These are phyloP conservation scores for Chrysogorgia sp. DNA, from an alignment of 92 coral and sea anemone genomes.

Conservation along the genomic window DNA sequence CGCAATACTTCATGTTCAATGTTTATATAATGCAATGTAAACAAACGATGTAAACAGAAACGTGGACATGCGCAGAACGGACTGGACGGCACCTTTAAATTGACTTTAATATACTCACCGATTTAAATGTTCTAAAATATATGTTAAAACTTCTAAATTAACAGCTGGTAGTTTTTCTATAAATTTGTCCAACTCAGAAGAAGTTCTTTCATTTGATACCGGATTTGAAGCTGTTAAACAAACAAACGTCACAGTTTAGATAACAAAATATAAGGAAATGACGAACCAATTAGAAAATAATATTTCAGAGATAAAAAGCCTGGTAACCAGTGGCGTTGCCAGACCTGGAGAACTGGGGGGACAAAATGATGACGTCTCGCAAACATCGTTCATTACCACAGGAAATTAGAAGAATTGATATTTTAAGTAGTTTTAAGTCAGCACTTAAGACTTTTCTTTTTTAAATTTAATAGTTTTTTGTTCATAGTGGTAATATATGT, in stretches of 20 bases:
- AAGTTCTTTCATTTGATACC: background rate
- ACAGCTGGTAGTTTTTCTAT: background rate
- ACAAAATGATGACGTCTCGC: background rate
- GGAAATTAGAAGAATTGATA: too few relatives aligned
- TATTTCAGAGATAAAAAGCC: background rate
- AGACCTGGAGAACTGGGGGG: too few relatives aligned
- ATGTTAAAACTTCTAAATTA: slow-evolving; percentile 13
- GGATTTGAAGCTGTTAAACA: background rate
- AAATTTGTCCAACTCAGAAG: background rate
- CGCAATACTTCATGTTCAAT: too few relatives aligned
- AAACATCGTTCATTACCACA: background rate
- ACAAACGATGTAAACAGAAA: too few relatives aligned
- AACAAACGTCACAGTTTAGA: background rate
- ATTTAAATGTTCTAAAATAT: slow-evolving; percentile 27
- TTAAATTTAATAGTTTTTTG: too few relatives aligned
- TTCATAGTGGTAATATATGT: too few relatives aligned
- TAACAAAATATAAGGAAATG: background rate
- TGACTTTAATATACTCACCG: background rate
- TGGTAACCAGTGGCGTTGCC: background rate
- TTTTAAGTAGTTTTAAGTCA: too few relatives aligned
- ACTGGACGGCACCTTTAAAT: too few relatives aligned
- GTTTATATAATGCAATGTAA: too few relatives aligned
- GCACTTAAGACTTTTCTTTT: too few relatives aligned
- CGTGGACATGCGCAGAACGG: too few relatives aligned
- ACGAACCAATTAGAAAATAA: background rate